Evolutionary conservation across 1,140 invertebrate genomes (phyloP), one percentile per base, ranked within the genome.

Genomic region (Centruroides vittatus): DNA sequence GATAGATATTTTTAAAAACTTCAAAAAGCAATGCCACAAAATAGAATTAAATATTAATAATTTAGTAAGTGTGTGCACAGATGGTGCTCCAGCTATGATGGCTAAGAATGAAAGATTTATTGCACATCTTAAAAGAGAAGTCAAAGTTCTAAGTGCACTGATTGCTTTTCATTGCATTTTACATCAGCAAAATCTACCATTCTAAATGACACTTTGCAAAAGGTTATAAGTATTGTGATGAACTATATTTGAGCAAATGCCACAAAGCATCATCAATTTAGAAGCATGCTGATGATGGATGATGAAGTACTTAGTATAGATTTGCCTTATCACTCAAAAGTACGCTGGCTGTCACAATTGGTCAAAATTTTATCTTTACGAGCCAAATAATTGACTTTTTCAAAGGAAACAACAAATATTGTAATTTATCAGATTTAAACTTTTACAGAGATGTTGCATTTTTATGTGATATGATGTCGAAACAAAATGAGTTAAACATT

Each of bases 141-240:
- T 6, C 41, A 6, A 6, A 34, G 35, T 13, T 23, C 5, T 6
- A 5, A 55, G 13, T 34, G 6, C 10, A 41, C 8, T 41, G 41
- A 41, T 41, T 6, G 7, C 54, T 7, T 55, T 35, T 36, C 34
- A 55, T 12, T 55, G 13, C 34, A 23, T 55, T 36, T 55, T 55
- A 23, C 54, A 55, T 55, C 54, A 55, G 54, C 54, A 55, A 36
- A 41, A 55, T 55, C 12, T 55, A 55, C 54, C 35, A 36, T 55
- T 55, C 8, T 13, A 23, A 5, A 41, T 6, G 41, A 41, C 41
- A 41, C 41, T 41, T 8, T 41, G 41, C 41, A 35, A 0, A 12
- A 13, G 23, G 23, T 23, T 23, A 23, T 23, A 23, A 23, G 23
- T 23, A 55, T 55, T 34, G 54, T 55, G 12, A 55, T 55, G 12